Base-by-base conservation (phyloP, 2,113 vertebrate genomes). In the Electrona antarctica region DNA sequence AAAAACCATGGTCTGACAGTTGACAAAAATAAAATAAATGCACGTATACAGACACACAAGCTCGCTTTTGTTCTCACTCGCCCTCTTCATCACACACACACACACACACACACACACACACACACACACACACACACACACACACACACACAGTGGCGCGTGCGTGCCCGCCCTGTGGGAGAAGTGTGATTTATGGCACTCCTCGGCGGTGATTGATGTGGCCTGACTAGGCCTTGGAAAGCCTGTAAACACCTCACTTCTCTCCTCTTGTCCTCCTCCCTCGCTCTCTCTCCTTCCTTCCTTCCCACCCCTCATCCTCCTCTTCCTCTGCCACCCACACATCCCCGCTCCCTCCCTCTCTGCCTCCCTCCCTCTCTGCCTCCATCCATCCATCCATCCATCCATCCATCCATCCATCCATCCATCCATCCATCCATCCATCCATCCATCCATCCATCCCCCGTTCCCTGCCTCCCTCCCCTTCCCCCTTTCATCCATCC, bases 191-290 rank as follows among this genome's bases (percentile, higher is more conserved):
- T 83, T 81, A 83, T 81, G 55, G 72, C 58, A 60, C 7, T 15
- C 69, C 62, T 46, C 10, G 28, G 67, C 50, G 57, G 60, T 79
- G 83, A 82, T 85, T 81, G 81, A 81, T 81, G 73, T 57, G 60
- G 76, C 51, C 78, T 73, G 80, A 78, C 70, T 51, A 52, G 76
- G 67, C 63, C 74, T 61, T 57, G 50, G 59, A 64, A 60, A 41
- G 58, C 52, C 62, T 59, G 69, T 67, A 73, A 73, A 81, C 72
- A 71, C 60, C 73, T 57, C 60, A n/a, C 60, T 64, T 55, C 55
- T 47, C 61, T 21, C 28, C 56, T 21, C 28, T 41, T 2, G 12
- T 41, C 11, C 59, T n/a, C 5, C 15, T 41, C 46, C 13, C 59
- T 12, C 13, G 29, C n/a, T 46, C 7, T n/a, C 7, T 12, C 9